Percentiles rank a stretch among this genome's conserved stretches.
Evolutionary conservation across 2,113 vertebrate species (phyloP).

Genomic region (Clarias magur): DNA sequence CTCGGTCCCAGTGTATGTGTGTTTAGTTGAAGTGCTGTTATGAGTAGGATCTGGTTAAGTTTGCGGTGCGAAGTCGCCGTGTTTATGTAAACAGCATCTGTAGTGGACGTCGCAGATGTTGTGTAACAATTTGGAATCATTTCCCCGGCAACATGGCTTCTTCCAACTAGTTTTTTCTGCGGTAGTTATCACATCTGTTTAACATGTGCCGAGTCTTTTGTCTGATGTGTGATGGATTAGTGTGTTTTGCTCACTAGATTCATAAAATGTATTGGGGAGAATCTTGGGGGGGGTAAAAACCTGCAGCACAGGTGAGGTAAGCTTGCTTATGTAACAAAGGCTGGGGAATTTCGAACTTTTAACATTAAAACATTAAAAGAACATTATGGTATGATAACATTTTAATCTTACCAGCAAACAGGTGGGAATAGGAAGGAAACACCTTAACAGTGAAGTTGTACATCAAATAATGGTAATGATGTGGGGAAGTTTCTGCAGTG

Average conservation of each 20-base stretch:
- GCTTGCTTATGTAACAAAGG: background rate
- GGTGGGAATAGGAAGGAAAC: too few species aligned
- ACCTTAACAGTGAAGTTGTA: too few species aligned
- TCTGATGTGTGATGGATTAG: constrained; percentile 6
- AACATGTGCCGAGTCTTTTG: background rate
- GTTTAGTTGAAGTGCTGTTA: background rate
- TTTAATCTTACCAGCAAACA: too few species aligned
- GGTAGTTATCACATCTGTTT: constrained; percentile 24
- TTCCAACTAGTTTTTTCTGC: background rate
- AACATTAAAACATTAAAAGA: too few species aligned
- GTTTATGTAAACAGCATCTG: constrained; percentile 30
- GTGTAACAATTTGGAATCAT: background rate
- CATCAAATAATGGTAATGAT: too few species aligned
- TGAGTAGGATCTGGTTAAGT: background rate
- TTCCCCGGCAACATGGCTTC: background rate
- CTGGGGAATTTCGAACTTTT: too few species aligned
- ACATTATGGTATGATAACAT: too few species aligned
- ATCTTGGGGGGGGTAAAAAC: too few species aligned
- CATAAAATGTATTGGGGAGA: background rate
- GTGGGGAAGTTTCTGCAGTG: too few species aligned
- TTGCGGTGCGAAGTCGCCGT: background rate
- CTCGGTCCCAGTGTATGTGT: background rate
- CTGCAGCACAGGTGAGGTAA: background rate
- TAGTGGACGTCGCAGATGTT: constrained; percentile 7
- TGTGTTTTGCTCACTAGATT: constrained; percentile 21